Percentiles rank a stretch among this genome's conserved stretches.
phyloP scores from a whole-genome alignment of 2,888 invertebrate species.

The Himalopsyche anomala region DNA sequence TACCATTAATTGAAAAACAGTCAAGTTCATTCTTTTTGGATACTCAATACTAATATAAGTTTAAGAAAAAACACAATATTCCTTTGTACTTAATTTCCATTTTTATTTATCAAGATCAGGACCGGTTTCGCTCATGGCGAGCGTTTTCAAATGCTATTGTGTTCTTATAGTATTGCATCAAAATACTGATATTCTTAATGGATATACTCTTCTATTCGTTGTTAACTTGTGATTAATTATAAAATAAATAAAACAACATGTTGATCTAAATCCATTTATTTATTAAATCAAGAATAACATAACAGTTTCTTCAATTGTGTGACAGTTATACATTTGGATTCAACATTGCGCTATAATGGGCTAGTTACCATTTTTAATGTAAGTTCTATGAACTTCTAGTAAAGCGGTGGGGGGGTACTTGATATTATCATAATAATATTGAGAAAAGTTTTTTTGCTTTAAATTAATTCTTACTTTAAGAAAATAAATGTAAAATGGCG shows the following conservation, averaged over 20 bases:
- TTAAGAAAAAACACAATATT: no score
- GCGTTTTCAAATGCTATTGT: no score
- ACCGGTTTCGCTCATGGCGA: no score
- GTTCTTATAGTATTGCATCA: no score
- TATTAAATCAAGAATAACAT: constrained; percentile 1
- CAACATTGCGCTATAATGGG: background rate
- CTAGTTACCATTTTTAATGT: background rate
- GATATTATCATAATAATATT: background rate
- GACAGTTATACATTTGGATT: background rate
- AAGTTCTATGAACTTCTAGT: background rate
- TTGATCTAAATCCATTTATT: background rate
- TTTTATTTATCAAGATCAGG: no score
- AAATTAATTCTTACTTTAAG: background rate
- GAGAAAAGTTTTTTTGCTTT: background rate
- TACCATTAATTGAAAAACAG: no score
- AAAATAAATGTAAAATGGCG: background rate
- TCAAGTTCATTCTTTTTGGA: no score
- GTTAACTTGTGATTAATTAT: background rate
- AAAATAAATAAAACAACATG: constrained; percentile 16
- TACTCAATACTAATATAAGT: no score
- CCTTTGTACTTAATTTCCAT: no score
- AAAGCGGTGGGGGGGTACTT: background rate
- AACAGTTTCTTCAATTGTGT: background rate
- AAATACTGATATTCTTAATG: background rate
- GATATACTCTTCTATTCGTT: background rate